Percentiles rank a stretch among this genome's conserved stretches.
phyloP scores from a whole-genome alignment of 2,888 invertebrate genomes.

The Lasioglossum villosulum region DNA sequence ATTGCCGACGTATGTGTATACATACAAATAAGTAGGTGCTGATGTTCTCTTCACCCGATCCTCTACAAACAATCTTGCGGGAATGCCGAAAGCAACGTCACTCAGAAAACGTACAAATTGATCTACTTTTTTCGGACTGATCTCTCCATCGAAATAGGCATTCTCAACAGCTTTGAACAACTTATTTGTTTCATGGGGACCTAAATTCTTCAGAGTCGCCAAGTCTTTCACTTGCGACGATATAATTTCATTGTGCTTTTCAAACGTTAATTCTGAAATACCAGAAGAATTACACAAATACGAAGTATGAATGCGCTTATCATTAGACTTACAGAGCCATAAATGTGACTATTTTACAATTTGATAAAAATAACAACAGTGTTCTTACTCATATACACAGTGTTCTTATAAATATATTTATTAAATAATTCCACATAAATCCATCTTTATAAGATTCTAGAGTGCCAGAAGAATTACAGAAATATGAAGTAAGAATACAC shows the following conservation, averaged over 20 bases:
- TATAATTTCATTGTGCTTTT: neutral
- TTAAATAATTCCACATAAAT: neutral
- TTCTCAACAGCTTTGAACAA: slow-evolving; percentile 79
- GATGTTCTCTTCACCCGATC: slow-evolving; percentile 82
- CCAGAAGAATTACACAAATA: neutral
- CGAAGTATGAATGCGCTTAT: neutral
- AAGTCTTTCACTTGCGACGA: neutral
- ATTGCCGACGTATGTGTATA: slow-evolving; percentile 85
- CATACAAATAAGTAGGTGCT: slow-evolving; percentile 86
- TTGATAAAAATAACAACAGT: too few relatives aligned
- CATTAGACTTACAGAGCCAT: too few relatives aligned
- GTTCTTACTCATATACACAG: too few relatives aligned
- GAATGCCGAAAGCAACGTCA: slow-evolving; percentile 85
- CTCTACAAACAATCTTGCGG: slow-evolving; percentile 82
- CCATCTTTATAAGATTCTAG: too few relatives aligned
- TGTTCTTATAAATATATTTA: too few relatives aligned
- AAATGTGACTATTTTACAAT: neutral
- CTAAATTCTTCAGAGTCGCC: neutral
- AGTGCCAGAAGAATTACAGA: neutral
- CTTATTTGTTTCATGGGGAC: neutral
- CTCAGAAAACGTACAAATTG: slow-evolving; percentile 85
- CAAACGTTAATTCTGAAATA: neutral
- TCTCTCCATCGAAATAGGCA: slow-evolving; percentile 85
- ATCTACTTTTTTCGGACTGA: slow-evolving; percentile 82
- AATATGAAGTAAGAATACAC: neutral